A percentile compares a stretch with the other conserved stretches of the same genome.
These are phyloP conservation scores for Echinometra lucunter DNA, from an alignment of 53 echinoderm and acorn worm genomes.

Conservation along the genomic window DNA sequence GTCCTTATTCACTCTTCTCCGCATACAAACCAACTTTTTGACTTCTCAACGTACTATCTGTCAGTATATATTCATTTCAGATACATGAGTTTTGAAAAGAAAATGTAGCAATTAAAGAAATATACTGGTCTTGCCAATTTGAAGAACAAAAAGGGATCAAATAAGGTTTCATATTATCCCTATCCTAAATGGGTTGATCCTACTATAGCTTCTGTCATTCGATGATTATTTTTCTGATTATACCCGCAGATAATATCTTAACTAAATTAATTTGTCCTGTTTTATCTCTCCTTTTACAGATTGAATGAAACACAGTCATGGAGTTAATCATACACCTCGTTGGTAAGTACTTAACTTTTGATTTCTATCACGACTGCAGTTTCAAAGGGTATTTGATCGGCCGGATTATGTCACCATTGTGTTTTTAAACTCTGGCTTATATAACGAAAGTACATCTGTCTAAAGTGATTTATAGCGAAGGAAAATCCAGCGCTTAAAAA, in stretches of 20 bases:
- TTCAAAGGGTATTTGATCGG: neutral
- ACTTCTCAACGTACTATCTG: no score
- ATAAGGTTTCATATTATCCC: no score
- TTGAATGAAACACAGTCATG: neutral
- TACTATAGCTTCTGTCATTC: neutral
- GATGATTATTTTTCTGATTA: neutral
- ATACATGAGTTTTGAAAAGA: no score
- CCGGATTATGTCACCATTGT: neutral
- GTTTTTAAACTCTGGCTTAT: neutral
- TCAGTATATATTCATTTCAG: no score
- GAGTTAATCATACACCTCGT: slow-evolving; percentile 29
- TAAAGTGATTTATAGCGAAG: neutral
- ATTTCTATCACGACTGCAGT: neutral
- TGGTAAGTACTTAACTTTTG: slow-evolving; percentile 8
- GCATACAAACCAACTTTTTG: no score
- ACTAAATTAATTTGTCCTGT: neutral
- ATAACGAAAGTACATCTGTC: neutral
- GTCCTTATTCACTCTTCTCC: no score
- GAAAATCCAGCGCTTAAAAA: neutral
- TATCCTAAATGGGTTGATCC: no score
- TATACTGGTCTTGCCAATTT: no score
- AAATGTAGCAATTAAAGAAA: no score
- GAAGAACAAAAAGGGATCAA: no score
- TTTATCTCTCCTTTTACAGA: neutral
- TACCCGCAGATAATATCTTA: neutral